Evolutionary conservation across 2,888 invertebrate species (phyloP).

Genomic region (Meandrusa payeni): DNA sequence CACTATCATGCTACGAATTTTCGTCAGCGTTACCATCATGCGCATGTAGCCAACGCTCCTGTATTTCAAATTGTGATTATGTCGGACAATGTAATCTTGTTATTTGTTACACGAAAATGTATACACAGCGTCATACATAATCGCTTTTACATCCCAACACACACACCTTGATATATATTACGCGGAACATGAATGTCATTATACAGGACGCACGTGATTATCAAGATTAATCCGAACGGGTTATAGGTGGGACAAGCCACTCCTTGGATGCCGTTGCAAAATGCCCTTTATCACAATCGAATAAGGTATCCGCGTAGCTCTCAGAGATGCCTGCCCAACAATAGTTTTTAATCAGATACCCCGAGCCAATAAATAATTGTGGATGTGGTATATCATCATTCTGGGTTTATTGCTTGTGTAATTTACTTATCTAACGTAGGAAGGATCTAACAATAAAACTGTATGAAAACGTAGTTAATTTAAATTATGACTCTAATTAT

Average conservation of each 20-base stretch:
- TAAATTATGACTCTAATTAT: no score
- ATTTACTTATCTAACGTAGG: constrained; percentile 6
- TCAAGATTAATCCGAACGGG: constrained; percentile 24
- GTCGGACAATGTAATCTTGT: neutral
- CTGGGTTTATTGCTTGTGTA: constrained; percentile 15
- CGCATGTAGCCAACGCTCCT: no score
- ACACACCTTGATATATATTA: constrained; percentile 12
- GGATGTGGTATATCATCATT: constrained; percentile 22
- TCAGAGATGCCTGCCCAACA: no score
- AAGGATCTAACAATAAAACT: no score
- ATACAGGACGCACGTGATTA: constrained; percentile 23
- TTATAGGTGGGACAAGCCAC: constrained; percentile 17
- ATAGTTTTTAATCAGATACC: constrained; percentile 25
- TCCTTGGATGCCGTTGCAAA: constrained; percentile 1
- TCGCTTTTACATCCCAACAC: constrained; percentile 7
- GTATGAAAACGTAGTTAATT: no score
- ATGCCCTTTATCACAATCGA: neutral
- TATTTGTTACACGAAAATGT: constrained; percentile 4
- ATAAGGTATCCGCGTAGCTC: constrained; percentile 7
- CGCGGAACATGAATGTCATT: constrained; percentile 22
- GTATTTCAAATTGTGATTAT: no score
- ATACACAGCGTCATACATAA: neutral
- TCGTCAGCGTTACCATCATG: no score
- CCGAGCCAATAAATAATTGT: constrained; percentile 18
- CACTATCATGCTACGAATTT: no score